A percentile compares a stretch with the other conserved stretches of the same genome.
phyloP scores from a whole-genome alignment of 2,888 invertebrate genomes.

The Plusia festucae region DNA sequence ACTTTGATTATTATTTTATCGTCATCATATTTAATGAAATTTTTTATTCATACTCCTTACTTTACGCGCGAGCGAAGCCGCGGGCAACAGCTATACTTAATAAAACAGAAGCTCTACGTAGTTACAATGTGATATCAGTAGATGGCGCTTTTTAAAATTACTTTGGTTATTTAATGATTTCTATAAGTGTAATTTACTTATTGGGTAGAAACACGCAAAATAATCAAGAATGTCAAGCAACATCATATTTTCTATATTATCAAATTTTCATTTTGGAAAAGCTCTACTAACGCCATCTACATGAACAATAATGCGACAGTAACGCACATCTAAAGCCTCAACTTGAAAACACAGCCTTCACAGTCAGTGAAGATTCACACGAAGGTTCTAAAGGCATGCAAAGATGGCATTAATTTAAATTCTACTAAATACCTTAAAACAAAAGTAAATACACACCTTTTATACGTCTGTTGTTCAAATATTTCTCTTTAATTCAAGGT shows the following conservation, averaged over 20 bases:
- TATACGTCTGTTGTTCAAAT: neutral
- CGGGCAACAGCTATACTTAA: too few species aligned
- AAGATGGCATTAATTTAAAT: too few species aligned
- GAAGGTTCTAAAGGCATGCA: neutral
- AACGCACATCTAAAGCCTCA: conserved; percentile 27
- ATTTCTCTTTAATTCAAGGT: neutral
- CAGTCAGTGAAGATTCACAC: neutral
- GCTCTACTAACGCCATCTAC: conserved; percentile 51
- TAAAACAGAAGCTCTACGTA: conserved; percentile 14
- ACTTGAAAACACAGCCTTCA: conserved; percentile 5
- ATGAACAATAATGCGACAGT: conserved; percentile 5
- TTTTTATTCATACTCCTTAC: too few species aligned
- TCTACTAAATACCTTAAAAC: too few species aligned
- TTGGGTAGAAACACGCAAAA: too few species aligned
- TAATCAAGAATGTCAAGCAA: neutral
- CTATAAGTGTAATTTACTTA: too few species aligned
- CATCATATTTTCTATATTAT: neutral
- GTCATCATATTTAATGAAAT: too few species aligned
- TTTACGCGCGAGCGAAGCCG: too few species aligned
- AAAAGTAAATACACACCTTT: neutral
- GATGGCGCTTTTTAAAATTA: conserved; percentile 38
- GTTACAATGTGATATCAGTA: conserved; percentile 7
- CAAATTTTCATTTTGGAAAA: neutral
- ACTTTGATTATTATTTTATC: too few species aligned
- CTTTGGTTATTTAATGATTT: too few species aligned